Conservation (phyloP, 2,888 invertebrate genomes). For the Ectemnius lituratus region DNA sequence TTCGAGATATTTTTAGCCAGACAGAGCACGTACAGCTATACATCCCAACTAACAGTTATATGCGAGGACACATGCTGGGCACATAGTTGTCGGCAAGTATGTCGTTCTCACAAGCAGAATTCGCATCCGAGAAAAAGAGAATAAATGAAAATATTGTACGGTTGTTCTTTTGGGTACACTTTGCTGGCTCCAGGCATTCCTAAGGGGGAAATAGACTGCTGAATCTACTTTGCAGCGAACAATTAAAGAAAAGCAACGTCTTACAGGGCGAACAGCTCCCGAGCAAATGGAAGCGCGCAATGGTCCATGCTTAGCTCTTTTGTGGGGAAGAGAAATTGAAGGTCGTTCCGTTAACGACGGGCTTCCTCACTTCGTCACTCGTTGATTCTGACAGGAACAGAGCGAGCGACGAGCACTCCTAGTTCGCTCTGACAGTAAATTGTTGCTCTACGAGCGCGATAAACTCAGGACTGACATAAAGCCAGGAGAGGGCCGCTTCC, state of each 20-base stretch:
- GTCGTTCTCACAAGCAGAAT: no score
- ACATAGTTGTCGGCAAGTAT: no score
- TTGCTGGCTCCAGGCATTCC: no score
- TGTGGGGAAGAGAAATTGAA: conserved; percentile 40
- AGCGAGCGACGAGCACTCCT: conserved; percentile 31
- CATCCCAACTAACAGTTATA: no score
- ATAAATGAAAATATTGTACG: no score
- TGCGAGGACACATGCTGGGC: no score
- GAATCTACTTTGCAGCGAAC: conserved; percentile 48
- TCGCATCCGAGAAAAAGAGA: no score
- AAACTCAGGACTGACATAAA: conserved; percentile 26
- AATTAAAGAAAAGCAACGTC: conserved; percentile 70
- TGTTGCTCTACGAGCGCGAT: conserved; percentile 31
- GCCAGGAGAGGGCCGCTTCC: background rate
- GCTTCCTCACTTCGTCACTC: conserved; percentile 56
- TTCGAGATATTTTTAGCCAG: no score
- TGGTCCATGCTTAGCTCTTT: conserved; percentile 41
- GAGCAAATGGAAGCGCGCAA: conserved; percentile 50
- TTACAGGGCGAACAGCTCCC: conserved; percentile 45
- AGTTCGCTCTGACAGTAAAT: conserved; percentile 28
- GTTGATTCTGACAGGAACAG: conserved; percentile 35
- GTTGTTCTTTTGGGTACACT: no score
- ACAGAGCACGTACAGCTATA: no score
- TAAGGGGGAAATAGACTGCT: no score
- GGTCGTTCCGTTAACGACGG: conserved; percentile 58